phyloP scores from a whole-genome alignment of 2,888 invertebrate species.

The Drosophila paramelanica region DNA sequence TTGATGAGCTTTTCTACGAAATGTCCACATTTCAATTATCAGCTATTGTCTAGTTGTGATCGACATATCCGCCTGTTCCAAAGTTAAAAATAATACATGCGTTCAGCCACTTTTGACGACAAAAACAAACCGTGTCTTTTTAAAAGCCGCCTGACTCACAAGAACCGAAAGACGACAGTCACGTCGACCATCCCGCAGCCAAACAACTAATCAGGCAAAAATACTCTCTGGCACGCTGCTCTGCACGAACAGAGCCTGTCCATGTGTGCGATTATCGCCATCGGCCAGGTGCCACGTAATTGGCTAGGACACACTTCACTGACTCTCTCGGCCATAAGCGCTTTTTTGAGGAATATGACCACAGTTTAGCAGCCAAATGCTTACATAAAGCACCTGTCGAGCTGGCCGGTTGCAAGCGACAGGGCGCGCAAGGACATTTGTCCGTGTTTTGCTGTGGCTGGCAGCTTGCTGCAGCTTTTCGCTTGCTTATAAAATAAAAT shows the following conservation, averaged over 20 bases:
- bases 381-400: constrained; percentile 27
- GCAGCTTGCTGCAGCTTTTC: neutral
- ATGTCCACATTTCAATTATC: constrained; percentile 56
- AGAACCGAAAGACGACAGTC: constrained; percentile 15
- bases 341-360: constrained; percentile 28
- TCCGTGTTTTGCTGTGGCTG: neutral
- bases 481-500: constrained; percentile 6
- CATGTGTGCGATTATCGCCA: constrained; percentile 25
- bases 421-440: neutral
- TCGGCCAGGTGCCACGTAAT: constrained; percentile 4
- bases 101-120: constrained; percentile 3
- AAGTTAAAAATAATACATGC: constrained; percentile 6
- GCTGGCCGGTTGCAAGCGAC: constrained; percentile 13
- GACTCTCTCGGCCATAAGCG: constrained; percentile 39
- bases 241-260: constrained; percentile 2
- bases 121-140: constrained; percentile 40
- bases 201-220: constrained; percentile 1
- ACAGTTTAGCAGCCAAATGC: constrained; percentile 55
- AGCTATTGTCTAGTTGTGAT: constrained; percentile 17
- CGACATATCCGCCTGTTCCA: constrained; percentile 39
- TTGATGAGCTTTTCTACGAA: constrained; percentile 47
- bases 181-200: constrained; percentile 2
- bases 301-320: constrained; percentile 48
- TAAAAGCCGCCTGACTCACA: constrained; percentile 37
- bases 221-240: constrained; percentile 1